phyloP scores from a whole-genome alignment of 2,113 vertebrate species.

The Microtus pennsylvanicus region DNA sequence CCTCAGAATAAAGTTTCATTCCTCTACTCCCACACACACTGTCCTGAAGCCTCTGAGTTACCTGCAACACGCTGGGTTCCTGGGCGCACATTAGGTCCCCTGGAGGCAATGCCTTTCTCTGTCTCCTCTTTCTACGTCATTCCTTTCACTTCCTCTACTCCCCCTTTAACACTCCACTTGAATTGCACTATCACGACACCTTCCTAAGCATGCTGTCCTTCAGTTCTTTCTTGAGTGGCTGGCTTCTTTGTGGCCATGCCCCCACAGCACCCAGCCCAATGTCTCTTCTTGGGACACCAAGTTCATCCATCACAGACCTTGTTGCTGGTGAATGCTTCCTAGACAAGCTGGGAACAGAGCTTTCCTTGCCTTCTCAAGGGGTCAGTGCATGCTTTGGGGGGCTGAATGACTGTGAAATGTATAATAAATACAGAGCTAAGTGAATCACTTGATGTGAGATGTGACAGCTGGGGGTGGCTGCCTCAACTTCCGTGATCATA shows the following conservation, averaged over 20 bases:
- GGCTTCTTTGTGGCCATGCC: background rate
- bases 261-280: rapidly evolving
- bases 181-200: background rate
- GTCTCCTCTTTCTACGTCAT: background rate
- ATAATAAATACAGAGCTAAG: background rate
- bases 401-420: background rate
- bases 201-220: background rate
- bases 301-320: background rate
- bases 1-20: background rate
- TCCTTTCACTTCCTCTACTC: background rate
- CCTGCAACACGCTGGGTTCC: background rate
- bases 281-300: background rate
- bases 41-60: background rate
- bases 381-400: background rate
- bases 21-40: too few relatives aligned
- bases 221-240: background rate
- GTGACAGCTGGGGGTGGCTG: background rate
- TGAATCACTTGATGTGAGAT: background rate
- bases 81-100: background rate
- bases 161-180: background rate
- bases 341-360: background rate
- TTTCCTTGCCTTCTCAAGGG: background rate
- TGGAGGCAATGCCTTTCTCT: background rate
- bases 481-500: background rate
- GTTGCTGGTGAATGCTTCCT: background rate